These are phyloP conservation scores for Drosophila lutescens DNA, from an alignment of 2,888 invertebrate species.

Conservation along the genomic window DNA sequence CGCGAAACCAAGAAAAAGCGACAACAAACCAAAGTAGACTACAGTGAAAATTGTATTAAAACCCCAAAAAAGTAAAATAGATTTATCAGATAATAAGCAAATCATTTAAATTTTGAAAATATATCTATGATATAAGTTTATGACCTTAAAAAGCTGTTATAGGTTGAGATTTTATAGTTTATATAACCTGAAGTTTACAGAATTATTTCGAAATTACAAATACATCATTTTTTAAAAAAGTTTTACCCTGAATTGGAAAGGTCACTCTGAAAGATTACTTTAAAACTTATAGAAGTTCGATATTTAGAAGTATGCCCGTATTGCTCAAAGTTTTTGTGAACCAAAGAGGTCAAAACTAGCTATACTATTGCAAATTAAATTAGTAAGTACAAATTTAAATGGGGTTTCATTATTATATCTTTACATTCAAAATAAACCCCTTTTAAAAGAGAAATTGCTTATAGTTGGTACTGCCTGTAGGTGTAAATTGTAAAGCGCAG, in stretches of 20 bases:
- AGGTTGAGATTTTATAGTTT: too few relatives aligned
- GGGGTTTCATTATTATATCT: too few relatives aligned
- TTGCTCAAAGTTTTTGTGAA: not conserved
- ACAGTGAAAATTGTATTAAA: slow-evolving; percentile 12
- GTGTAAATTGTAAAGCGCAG: slow-evolving; percentile 1
- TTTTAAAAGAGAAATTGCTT: not conserved
- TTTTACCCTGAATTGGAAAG: too few relatives aligned
- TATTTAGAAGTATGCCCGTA: not conserved
- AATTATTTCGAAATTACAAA: too few relatives aligned
- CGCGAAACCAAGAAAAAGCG: slow-evolving; percentile 44
- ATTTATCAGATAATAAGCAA: not conserved
- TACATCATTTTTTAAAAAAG: too few relatives aligned
- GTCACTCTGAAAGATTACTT: too few relatives aligned
- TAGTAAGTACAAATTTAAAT: not conserved
- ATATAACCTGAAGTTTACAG: too few relatives aligned
- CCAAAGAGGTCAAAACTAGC: not conserved
- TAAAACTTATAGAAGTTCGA: not conserved
- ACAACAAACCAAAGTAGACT: slow-evolving; percentile 39
- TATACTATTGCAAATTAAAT: not conserved
- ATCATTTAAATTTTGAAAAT: not conserved
- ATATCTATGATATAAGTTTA: too few relatives aligned
- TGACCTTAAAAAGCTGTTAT: too few relatives aligned
- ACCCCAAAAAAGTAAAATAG: not conserved
- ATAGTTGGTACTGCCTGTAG: not conserved
- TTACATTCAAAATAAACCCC: too few relatives aligned